Conservation (phyloP, 2,888 invertebrate genomes). For the Tanytarsus gracilentus region DNA sequence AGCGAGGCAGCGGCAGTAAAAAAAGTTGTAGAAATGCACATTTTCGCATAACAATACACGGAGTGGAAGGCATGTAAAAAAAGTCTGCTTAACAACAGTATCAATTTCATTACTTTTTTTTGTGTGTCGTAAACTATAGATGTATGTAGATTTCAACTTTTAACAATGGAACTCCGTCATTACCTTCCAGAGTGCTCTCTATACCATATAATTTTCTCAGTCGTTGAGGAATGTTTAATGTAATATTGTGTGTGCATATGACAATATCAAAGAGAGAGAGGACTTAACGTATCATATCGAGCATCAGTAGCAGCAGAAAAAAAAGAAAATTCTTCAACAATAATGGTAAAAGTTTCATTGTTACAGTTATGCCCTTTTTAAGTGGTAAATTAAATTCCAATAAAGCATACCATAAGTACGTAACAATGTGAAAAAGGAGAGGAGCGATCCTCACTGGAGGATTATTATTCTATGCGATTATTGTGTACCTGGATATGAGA, state of each 20-base stretch:
- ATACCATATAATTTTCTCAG: conserved; percentile 29
- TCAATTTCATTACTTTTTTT: conserved; percentile 28
- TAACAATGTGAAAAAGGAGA: not conserved
- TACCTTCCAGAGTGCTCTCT: conserved; percentile 13
- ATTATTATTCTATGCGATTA: not conserved
- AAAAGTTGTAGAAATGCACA: conserved; percentile 12
- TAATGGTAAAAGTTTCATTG: conserved; percentile 18
- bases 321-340: not conserved
- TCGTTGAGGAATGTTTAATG: not conserved
- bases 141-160: conserved; percentile 24
- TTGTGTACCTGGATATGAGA: conserved; percentile 8
- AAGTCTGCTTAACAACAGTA: conserved; percentile 24
- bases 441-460: not conserved
- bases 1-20: conserved; percentile 9
- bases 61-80: not conserved
- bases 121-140: conserved; percentile 19
- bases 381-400: conserved; percentile 30
- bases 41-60: conserved; percentile 25
- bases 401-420: conserved; percentile 16
- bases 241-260: not conserved
- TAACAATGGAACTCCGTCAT: conserved; percentile 28
- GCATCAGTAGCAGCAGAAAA: not conserved
- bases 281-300: conserved; percentile 11
- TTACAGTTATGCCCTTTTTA: conserved; percentile 23
- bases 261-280: too few relatives aligned